A percentile compares a stretch with the other conserved stretches of the same genome.
phyloP scores from a whole-genome alignment of 2,113 vertebrate species.

The Sceloporus tristichus region DNA sequence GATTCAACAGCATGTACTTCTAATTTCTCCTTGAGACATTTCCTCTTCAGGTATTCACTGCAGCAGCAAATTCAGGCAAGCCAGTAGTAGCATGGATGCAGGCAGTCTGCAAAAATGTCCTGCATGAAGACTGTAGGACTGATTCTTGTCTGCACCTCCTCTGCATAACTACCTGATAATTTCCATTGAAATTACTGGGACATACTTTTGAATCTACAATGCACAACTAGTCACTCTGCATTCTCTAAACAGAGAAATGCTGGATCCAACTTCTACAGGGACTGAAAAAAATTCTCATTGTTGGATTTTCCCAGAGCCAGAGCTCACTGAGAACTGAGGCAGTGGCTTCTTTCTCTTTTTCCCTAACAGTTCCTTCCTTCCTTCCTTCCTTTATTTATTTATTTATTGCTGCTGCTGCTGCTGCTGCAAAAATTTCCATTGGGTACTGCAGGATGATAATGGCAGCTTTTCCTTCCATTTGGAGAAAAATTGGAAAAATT shows the following conservation, averaged over 20 bases:
- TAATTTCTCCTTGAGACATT: too few species aligned
- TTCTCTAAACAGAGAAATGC: background rate
- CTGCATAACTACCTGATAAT: too few species aligned
- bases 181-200: background rate
- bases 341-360: background rate
- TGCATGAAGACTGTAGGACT: too few species aligned
- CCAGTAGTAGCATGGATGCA: too few species aligned
- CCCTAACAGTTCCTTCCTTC: too few species aligned
- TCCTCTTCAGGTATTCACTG: too few species aligned
- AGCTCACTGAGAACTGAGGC: background rate
- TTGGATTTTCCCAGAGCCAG: background rate
- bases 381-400: too few species aligned
- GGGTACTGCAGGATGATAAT: background rate
- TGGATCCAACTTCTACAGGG: background rate
- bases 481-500: background rate
- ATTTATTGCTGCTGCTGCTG: background rate
- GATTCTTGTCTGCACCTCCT: too few species aligned
- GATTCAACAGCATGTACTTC: too few species aligned
- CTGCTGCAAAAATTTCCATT: too few species aligned
- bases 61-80: too few species aligned
- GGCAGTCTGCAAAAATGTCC: too few species aligned
- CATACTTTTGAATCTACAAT: background rate
- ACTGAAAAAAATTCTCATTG: background rate
- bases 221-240: background rate
- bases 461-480: background rate